These are phyloP conservation scores for Gallirallus australis DNA, from an alignment of 2,797 vertebrate genomes.

Conservation along the genomic window DNA sequence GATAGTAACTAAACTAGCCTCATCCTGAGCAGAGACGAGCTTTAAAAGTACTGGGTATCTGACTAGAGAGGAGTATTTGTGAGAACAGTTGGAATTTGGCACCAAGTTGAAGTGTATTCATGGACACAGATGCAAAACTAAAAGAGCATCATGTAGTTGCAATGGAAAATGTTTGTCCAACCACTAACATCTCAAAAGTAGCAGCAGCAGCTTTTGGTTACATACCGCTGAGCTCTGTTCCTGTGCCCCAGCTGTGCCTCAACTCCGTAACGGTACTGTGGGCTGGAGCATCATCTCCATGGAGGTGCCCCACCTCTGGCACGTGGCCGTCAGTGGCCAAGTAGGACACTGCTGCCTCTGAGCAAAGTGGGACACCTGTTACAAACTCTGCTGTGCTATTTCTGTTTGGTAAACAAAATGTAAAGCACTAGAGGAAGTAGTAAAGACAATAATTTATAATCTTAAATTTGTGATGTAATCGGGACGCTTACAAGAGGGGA, in stretches of 20 bases:
- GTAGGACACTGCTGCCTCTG: not conserved
- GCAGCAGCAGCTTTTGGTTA: not conserved
- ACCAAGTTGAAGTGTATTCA: not conserved
- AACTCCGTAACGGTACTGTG: accelerated
- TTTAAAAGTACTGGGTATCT: not conserved
- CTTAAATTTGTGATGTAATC: not conserved
- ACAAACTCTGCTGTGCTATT: not conserved
- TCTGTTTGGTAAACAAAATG: slow-evolving; percentile 15
- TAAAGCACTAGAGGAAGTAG: slow-evolving; percentile 40
- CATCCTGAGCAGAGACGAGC: not conserved
- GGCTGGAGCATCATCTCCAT: accelerated
- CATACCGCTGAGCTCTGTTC: accelerated
- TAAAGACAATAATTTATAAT: slow-evolving; percentile 46
- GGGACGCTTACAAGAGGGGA: not conserved
- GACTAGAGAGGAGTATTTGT: not conserved
- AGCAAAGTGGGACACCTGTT: not conserved
- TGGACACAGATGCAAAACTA: not conserved
- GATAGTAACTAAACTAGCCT: not conserved
- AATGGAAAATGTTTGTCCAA: not conserved
- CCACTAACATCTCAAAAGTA: not conserved
- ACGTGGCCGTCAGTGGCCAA: accelerated
- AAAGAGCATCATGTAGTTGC: not conserved
- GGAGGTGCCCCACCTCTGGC: not conserved
- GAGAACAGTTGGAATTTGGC: not conserved
- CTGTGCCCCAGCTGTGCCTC: not conserved